A percentile compares a stretch with the other conserved stretches of the same genome.
Evolutionary conservation across 30 jellyfish, hydroid and myxozoan genomes (phyloP).

Genomic region (Aurelia sp.): DNA sequence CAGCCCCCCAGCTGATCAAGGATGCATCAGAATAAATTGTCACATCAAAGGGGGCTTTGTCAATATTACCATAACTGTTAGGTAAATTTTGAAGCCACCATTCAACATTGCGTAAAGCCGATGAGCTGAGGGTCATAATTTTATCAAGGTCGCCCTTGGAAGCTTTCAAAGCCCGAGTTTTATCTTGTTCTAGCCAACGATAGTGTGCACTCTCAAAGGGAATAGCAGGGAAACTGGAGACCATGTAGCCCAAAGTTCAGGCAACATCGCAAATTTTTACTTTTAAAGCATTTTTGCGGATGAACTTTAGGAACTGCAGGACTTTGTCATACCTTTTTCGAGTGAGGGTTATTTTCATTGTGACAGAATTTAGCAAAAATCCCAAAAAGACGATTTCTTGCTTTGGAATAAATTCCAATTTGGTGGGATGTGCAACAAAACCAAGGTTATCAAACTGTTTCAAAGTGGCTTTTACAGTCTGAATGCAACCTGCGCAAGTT

Average conservation of each 20-base stretch:
- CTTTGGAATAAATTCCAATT: slow-evolving; percentile 44
- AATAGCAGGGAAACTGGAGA: slow-evolving; percentile 43
- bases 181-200: slow-evolving; percentile 38
- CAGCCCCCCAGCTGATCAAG: slow-evolving; percentile 64
- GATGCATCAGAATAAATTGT: not conserved
- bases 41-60: slow-evolving; percentile 15
- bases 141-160: slow-evolving; percentile 38
- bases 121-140: not conserved
- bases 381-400: slow-evolving; percentile 42
- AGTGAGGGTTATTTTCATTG: slow-evolving; percentile 39
- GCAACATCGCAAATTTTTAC: slow-evolving; percentile 55
- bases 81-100: slow-evolving; percentile 46
- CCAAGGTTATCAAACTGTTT: not conserved
- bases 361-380: slow-evolving; percentile 3
- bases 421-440: not conserved
- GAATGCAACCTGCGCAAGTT: slow-evolving; percentile 2
- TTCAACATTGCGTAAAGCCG: not conserved
- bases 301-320: not conserved
- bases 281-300: not conserved
- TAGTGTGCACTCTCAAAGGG: not conserved
- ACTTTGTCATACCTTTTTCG: not conserved
- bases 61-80: not conserved
- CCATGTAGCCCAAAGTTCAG: slow-evolving; percentile 44
- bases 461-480: slow-evolving; percentile 11
- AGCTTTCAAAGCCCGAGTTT: slow-evolving; percentile 7